phyloP scores from a whole-genome alignment of 1,140 invertebrate species.

The Coelopa frigida region DNA sequence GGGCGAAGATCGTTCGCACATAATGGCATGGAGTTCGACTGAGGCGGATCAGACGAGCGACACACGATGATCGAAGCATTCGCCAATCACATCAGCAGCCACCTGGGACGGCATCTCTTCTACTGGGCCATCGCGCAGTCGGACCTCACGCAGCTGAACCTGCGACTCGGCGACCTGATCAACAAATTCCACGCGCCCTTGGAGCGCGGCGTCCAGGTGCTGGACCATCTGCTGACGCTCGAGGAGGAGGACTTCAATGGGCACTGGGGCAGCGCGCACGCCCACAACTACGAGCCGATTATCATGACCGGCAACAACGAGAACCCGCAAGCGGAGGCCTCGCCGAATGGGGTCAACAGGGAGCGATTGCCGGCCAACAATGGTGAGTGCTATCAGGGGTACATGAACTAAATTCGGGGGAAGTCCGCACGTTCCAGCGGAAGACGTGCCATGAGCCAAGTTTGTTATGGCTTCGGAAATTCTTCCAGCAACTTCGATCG shows the following conservation, averaged over 20 bases:
- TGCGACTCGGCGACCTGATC: constrained; percentile 47
- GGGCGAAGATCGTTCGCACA: too few relatives aligned
- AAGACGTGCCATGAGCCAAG: too few relatives aligned
- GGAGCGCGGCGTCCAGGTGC: constrained; percentile 45
- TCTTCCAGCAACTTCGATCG: too few relatives aligned
- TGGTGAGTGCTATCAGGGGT: too few relatives aligned
- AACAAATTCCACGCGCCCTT: constrained; percentile 45
- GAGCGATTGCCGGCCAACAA: too few relatives aligned
- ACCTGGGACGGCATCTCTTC: constrained; percentile 45
- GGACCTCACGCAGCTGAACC: constrained; percentile 32
- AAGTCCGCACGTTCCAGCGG: too few relatives aligned
- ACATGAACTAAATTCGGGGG: too few relatives aligned
- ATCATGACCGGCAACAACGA: neutral
- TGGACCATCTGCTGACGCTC: constrained; percentile 48
- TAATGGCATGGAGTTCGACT: too few relatives aligned
- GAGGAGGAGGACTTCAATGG: constrained; percentile 45
- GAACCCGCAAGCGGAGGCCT: constrained; percentile 7
- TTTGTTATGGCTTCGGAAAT: too few relatives aligned
- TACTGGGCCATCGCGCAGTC: constrained; percentile 44
- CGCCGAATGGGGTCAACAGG: too few relatives aligned
- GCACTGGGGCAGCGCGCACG: constrained; percentile 40
- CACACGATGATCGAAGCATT: constrained; percentile 45
- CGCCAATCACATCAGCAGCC: constrained; percentile 39
- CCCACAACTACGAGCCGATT: constrained; percentile 40
- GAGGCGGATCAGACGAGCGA: too few relatives aligned